Base-by-base conservation (phyloP, 2,888 invertebrate species). In the Limnephilus rhombicus region DNA sequence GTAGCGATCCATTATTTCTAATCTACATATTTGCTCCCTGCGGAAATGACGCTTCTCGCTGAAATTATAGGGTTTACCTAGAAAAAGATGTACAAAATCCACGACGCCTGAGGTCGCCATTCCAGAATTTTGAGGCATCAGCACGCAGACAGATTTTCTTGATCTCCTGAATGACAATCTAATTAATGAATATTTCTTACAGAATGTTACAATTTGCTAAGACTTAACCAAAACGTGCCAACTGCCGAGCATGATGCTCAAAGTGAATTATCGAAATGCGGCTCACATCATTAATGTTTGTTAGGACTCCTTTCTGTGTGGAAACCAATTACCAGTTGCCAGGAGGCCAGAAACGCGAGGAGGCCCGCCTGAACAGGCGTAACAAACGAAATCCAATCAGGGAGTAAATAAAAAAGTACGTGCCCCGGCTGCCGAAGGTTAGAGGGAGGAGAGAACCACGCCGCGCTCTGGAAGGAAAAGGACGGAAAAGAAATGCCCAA, bases 321-420 rank as follows among this genome's bases (percentile, higher is more conserved):
- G 88, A 88, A 88, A 88, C 88, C 68, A 88, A 88, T 81, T 53
- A 83, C 24, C 68, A 68, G 68, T 68, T 68, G 90, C 49, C 83
- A 49, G 90, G 83, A 83, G 53, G 34, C 34, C 29, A 90, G 90
- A 34, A 90, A n/a, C 80, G 13, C 86, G 88, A 91, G 45, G n/a
- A 86, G 86, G 86, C 24, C 29, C 81, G 81, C 45, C 31, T 31
- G 91, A 89, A 68, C 82, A 81, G 80, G 80, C 80, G 88, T 83
- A 90, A 92, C 86, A 83, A 86, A 80, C 81, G 87, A 68, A 86
- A 92, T 90, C 86, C 87, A 83, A 87, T 90, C 82, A 82, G 29
- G 80, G 88, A 90, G 86, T 81, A 92, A 90, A 92, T 85, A 92
- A 87, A 90, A 90, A 90, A 88, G 34, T 31, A 45, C 37, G 53